Evolutionary conservation across 2,113 vertebrate species (phyloP), one percentile per base, ranked within the genome.

Genomic region (Oreochromis niloticus): DNA sequence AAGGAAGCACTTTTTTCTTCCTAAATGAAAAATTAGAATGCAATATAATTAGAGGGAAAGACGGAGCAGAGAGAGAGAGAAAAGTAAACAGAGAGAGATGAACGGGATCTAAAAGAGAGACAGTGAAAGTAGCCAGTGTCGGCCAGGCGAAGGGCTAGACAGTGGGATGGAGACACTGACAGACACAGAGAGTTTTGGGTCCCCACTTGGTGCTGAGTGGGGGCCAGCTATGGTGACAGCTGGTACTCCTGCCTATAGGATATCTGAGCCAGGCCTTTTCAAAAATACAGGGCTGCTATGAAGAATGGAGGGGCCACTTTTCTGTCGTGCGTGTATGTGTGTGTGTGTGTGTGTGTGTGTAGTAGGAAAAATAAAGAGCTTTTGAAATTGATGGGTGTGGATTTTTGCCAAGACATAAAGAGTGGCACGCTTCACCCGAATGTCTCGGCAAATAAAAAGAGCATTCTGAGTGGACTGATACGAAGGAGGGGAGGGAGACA

Each of bases 191-290:
- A 91, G 73, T 93, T 95, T 81, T 79, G 93, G 94, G 94, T 96
- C 93, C 88, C 92, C 66, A 84, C 80, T 87, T 89, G 82, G 90
- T 75, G 86, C 93, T 92, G 97, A 97, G 97, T 95, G 95, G 92
- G 94, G 88, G 92, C 88, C 87, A 86, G 87, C 68, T 56, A 92
- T 95, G 94, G 95, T 86, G 95, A 97, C 98, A 99, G 98, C 98
- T 99, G 98, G 97, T 98, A 95, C 95, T 97, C 94, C 93, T 80
- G 96, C 94, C 91, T 90, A 96, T 96, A 97, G 86, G 98, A 98
- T 98, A 99, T 98, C 96, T 96, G 97, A 99, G 97, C 97, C 94
- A 96, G 95, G 97, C 96, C 96, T 97, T 95, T 98, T 98, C 97
- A 97, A 96, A 97, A 96, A 97, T 95, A 97, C 96, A 98, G 97